phyloP scores from a whole-genome alignment of 2,113 vertebrate species.

The Ursus arctos region DNA sequence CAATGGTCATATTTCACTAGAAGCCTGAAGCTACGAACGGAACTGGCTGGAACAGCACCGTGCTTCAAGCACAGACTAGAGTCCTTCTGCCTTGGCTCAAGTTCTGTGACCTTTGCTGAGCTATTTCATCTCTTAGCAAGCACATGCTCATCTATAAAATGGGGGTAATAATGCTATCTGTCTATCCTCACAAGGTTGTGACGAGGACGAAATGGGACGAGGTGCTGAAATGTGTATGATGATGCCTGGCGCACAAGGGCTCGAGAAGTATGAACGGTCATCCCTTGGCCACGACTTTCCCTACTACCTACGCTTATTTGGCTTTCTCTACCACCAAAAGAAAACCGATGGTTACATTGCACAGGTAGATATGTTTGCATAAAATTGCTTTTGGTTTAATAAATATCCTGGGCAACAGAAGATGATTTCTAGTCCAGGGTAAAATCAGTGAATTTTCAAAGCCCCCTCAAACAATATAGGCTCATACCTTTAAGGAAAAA shows the following conservation, averaged over 20 bases:
- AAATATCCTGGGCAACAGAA: background rate
- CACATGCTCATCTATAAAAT: background rate
- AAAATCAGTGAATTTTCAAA: conserved; percentile 22
- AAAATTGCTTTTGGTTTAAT: background rate
- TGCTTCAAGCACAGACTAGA: background rate
- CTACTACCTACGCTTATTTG: background rate
- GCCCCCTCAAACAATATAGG: background rate
- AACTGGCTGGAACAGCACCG: background rate
- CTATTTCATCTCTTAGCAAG: background rate
- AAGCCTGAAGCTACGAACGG: background rate
- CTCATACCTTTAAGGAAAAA: background rate
- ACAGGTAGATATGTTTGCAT: background rate
- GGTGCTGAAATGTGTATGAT: rapidly evolving
- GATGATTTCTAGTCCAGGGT: background rate
- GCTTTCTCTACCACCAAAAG: background rate
- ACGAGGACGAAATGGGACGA: background rate
- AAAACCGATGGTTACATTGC: background rate
- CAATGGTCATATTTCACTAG: background rate
- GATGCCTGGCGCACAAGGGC: background rate
- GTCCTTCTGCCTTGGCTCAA: background rate
- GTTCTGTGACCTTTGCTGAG: background rate
- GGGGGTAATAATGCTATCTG: background rate
- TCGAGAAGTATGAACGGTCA: too few relatives aligned
- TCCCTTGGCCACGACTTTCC: background rate
- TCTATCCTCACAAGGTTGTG: background rate